These are phyloP conservation scores for Phyllostomus discolor DNA, from an alignment of 2,113 vertebrate genomes.

Conservation along the genomic window DNA sequence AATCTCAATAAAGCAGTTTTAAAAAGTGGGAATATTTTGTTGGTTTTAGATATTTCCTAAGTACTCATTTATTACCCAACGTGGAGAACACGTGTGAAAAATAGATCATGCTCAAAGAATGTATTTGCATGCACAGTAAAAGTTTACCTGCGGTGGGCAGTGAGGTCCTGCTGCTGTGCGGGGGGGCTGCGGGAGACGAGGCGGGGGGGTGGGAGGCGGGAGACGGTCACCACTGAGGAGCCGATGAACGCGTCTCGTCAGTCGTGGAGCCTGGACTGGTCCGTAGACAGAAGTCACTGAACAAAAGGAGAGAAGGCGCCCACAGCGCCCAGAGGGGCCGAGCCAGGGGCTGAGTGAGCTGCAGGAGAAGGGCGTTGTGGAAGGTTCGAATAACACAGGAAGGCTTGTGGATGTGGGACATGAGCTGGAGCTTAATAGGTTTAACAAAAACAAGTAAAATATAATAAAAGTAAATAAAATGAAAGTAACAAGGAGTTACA, in stretches of 20 bases:
- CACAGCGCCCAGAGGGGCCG: too few relatives aligned
- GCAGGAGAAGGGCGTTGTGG: neutral
- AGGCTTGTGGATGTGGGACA: neutral
- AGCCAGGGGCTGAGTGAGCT: neutral
- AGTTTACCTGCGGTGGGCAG: neutral
- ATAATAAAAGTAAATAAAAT: neutral
- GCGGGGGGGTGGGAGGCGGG: neutral
- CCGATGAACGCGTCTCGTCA: neutral
- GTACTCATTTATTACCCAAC: neutral
- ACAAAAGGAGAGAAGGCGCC: neutral
- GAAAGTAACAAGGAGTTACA: neutral
- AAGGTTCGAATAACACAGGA: neutral
- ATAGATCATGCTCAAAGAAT: neutral
- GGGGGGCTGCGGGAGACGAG: fast-evolving
- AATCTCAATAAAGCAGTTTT: neutral
- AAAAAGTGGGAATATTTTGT: neutral
- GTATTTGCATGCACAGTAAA: neutral
- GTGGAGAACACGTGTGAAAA: neutral
- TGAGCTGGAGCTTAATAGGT: neutral
- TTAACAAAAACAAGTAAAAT: neutral
- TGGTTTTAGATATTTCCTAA: neutral
- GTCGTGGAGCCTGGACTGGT: neutral
- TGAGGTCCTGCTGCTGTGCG: fast-evolving
- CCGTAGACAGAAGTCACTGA: neutral
- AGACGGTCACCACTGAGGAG: fast-evolving